Conservation (phyloP, 2,888 invertebrate genomes). For the Agonum fuliginosum region DNA sequence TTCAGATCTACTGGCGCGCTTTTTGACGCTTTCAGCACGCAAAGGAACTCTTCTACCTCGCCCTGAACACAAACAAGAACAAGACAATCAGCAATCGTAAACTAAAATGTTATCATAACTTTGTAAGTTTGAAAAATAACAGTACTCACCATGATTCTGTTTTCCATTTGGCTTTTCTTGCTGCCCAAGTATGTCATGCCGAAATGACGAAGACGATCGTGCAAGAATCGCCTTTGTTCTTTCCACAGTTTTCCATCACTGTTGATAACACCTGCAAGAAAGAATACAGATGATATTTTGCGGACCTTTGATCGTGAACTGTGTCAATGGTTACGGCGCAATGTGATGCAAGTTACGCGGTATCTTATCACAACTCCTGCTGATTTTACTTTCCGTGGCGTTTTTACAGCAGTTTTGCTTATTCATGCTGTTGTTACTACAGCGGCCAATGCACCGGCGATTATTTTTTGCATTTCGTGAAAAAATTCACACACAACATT, state of each 20-base stretch:
- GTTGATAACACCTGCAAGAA: constrained; percentile 87
- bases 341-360: not conserved
- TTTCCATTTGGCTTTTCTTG: constrained; percentile 88
- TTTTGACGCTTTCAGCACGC: constrained; percentile 78
- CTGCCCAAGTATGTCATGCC: constrained; percentile 91
- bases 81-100: not conserved
- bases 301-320: not conserved
- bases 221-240: constrained; percentile 90
- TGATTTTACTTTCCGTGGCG: constrained; percentile 40
- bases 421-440: constrained; percentile 43
- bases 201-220: constrained; percentile 88
- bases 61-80: constrained; percentile 72
- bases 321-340: not conserved
- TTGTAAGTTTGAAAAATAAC: not conserved
- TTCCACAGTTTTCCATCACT: constrained; percentile 93
- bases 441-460: constrained; percentile 7
- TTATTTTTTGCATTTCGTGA: constrained; percentile 32
- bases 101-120: not conserved
- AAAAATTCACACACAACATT: constrained; percentile 5
- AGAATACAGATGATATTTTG: constrained; percentile 2
- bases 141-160: constrained; percentile 84
- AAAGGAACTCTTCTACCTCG: constrained; percentile 86
- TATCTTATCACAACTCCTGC: constrained; percentile 44
- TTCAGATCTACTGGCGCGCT: constrained; percentile 85
- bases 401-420: constrained; percentile 39